These are phyloP conservation scores for Phoebastria nigripes DNA, from an alignment of 2,797 vertebrate species.

Conservation along the genomic window DNA sequence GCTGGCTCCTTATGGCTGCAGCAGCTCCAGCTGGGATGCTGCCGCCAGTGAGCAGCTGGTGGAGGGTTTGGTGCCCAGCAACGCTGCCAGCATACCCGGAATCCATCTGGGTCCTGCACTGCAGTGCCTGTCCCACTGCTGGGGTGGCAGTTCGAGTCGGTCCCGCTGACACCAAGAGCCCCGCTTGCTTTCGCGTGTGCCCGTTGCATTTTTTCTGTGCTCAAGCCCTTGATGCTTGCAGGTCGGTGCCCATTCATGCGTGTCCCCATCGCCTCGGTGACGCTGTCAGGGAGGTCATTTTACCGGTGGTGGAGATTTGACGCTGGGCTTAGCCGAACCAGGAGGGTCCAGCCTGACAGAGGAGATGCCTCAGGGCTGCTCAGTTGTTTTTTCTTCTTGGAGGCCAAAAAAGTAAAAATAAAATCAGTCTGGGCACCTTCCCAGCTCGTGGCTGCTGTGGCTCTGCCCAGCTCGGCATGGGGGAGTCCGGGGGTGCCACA, in stretches of 20 bases:
- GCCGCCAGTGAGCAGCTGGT: neutral
- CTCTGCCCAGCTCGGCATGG: rapidly evolving
- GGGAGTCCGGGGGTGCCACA: rapidly evolving
- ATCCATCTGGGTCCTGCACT: neutral
- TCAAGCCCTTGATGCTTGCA: rapidly evolving
- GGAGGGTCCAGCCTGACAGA: neutral
- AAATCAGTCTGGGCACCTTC: neutral
- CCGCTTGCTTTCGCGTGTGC: neutral
- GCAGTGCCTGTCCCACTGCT: rapidly evolving
- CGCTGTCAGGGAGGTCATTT: neutral
- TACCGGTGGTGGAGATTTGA: neutral
- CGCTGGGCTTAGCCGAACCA: rapidly evolving
- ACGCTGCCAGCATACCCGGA: rapidly evolving
- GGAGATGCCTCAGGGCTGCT: rapidly evolving
- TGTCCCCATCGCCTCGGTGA: rapidly evolving
- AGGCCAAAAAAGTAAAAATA: neutral
- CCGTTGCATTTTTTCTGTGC: rapidly evolving
- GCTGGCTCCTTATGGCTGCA: neutral
- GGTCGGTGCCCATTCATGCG: rapidly evolving
- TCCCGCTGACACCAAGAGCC: rapidly evolving
- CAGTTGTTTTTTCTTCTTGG: neutral
- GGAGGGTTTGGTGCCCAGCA: neutral
- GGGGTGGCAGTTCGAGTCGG: neutral
- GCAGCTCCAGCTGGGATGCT: neutral
- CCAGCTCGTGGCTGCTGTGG: rapidly evolving